phyloP scores from a whole-genome alignment of 2,888 invertebrate genomes.

The Seira musarum region DNA sequence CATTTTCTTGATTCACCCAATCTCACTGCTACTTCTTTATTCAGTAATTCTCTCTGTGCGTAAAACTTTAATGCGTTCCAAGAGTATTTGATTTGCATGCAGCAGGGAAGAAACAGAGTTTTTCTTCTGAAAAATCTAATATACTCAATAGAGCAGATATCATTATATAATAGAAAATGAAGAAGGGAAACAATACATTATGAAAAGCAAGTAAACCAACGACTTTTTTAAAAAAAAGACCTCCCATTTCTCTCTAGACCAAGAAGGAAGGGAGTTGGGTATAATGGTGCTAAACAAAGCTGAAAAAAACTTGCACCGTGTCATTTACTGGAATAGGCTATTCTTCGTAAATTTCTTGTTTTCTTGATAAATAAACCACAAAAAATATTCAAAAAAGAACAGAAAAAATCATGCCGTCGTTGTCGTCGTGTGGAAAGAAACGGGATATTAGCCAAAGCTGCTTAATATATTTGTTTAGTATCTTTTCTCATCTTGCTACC shows the following conservation, averaged over 20 bases:
- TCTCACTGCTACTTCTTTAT: not conserved
- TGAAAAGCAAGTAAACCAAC: no score
- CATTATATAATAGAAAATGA: constrained; percentile 27
- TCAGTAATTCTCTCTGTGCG: constrained; percentile 5
- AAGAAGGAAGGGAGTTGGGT: not conserved
- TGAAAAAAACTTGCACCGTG: constrained; percentile 9
- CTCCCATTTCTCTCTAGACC: no score
- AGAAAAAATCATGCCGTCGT: constrained; percentile 14
- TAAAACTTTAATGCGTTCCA: constrained; percentile 40
- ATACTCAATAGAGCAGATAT: not conserved
- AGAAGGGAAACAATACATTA: not conserved
- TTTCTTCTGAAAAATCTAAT: constrained; percentile 20
- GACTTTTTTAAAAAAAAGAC: no score
- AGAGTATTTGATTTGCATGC: constrained; percentile 16
- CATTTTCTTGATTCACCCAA: constrained; percentile 17
- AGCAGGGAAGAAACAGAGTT: not conserved
- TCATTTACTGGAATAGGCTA: no score
- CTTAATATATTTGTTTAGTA: constrained; percentile 52
- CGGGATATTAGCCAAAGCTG: constrained; percentile 52
- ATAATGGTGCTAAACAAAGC: constrained; percentile 41
- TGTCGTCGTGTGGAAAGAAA: constrained; percentile 36
- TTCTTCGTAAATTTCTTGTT: no score
- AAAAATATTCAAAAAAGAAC: constrained; percentile 20
- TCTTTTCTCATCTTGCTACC: constrained; percentile 28
- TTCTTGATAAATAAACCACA: no score